phyloP scores from a whole-genome alignment of 2,888 invertebrate genomes.

The Melinaea marsaeus region DNA sequence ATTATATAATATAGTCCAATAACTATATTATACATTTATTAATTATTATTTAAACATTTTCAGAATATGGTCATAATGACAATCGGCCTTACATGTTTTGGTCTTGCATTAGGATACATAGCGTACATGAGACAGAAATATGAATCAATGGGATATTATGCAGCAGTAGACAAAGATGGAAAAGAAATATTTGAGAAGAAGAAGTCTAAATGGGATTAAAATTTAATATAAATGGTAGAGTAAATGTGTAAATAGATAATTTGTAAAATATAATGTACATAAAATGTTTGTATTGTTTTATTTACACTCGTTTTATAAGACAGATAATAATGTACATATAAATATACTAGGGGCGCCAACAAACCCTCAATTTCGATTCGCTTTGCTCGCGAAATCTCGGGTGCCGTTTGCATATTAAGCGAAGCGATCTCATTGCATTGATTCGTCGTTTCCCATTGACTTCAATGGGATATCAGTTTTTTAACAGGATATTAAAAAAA shows the following conservation, averaged over 20 bases:
- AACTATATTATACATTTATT: not conserved
- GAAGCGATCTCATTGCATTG: too few species aligned
- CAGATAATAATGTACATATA: too few species aligned
- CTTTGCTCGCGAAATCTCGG: too few species aligned
- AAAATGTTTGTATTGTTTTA: not conserved
- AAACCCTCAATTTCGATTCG: too few species aligned
- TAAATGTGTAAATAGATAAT: not conserved
- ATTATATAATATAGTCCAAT: too few species aligned
- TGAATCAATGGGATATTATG: conserved; percentile 87
- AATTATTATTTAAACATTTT: conserved; percentile 48
- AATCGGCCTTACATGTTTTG: conserved; percentile 85
- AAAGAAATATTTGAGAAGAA: conserved; percentile 85
- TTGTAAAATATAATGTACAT: not conserved
- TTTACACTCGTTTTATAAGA: too few species aligned
- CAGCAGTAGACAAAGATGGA: conserved; percentile 87
- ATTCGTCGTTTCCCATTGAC: too few species aligned
- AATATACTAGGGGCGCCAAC: too few species aligned
- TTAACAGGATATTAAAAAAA: too few species aligned
- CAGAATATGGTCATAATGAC: conserved; percentile 93
- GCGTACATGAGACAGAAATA: conserved; percentile 90
- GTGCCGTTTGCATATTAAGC: too few species aligned
- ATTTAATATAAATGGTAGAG: not conserved
- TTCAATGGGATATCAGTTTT: too few species aligned
- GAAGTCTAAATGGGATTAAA: conserved; percentile 86
- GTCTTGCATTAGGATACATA: conserved; percentile 87